phyloP scores from a whole-genome alignment of 2,888 invertebrate genomes.

The Chironomus riparius region DNA sequence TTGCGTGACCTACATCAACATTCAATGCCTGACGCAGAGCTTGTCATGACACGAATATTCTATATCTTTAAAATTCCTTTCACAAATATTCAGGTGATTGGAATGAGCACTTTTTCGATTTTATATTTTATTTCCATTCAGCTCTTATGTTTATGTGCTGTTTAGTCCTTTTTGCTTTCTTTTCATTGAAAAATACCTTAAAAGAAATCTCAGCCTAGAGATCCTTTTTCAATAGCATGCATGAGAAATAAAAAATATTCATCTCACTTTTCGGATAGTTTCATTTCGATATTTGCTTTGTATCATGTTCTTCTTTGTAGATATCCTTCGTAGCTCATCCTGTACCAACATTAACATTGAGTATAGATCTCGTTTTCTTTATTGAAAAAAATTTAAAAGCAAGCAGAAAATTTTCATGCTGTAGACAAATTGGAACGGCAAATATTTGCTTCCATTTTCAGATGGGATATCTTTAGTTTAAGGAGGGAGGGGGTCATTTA shows the following conservation, averaged over 20 bases:
- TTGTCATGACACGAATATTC: neutral
- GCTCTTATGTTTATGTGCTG: neutral
- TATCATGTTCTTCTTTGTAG: constrained; percentile 4
- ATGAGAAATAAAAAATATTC: neutral
- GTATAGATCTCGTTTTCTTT: too few relatives aligned
- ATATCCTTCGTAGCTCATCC: too few relatives aligned
- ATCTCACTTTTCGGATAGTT: neutral
- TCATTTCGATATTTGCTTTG: constrained; percentile 16
- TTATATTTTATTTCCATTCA: neutral
- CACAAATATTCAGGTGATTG: neutral
- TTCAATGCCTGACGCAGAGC: neutral
- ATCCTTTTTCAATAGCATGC: neutral
- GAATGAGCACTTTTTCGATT: neutral
- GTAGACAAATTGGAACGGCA: constrained; percentile 27
- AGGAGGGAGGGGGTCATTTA: too few relatives aligned
- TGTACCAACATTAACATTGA: too few relatives aligned
- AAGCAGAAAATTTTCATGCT: neutral
- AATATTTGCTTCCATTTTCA: constrained; percentile 26
- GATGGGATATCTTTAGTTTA: neutral
- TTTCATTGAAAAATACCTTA: neutral
- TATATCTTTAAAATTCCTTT: neutral
- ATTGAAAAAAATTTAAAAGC: neutral
- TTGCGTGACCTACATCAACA: constrained; percentile 17
- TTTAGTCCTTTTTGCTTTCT: neutral
- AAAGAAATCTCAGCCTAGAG: neutral